Base-by-base conservation (phyloP, 2,888 invertebrate genomes). In the Gortyna flavago region DNA sequence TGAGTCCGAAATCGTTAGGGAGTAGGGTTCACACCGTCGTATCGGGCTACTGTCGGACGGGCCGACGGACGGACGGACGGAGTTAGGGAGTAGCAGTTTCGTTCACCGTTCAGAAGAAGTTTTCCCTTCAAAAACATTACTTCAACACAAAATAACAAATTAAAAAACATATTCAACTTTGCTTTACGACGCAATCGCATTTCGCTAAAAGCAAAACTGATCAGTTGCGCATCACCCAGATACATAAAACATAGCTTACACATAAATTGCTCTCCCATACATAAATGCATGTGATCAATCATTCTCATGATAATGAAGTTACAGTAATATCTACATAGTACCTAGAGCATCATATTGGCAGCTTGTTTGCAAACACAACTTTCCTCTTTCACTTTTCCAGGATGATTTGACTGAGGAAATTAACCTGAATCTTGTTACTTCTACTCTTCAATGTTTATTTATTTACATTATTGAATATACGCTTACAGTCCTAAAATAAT, bases 271-370 rank as follows among this genome's bases (percentile, higher is more conserved):
- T 69, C 57, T 65, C 29, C 44, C 74, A 74, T 84, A 57, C 84
- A 86, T 84, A 77, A 62, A 84, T 84, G 83, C 62, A 84, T 75
- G 86, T 35, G 74, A 86, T 84, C 84, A 77, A 77, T 84, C 84
- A 77, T 83, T 72, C 57, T 77, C 65, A 44, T 78, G 72, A 21
- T 84, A 86, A 86, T 80, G 72, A 80, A 70, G 70, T 77, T 75
- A 75, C 75, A 70, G 29, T 48, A 44, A 57, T 71, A 72, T 71
- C 48, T 59, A 44, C 61, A 16, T 35, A 35, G 66, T 32, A 54
- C 6, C n/a, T n/a, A n/a, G n/a, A 66, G 25, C 61, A 61, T 75
- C 38, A 44, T 41, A 51, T 35, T 59, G 16, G 21, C 25, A 65
- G 38, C 25, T 71, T 48, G n/a, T 70, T n/a, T 48, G 61, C 21